Base-by-base conservation (phyloP, 2,888 invertebrate species). In the Hypolimnas misippus region DNA sequence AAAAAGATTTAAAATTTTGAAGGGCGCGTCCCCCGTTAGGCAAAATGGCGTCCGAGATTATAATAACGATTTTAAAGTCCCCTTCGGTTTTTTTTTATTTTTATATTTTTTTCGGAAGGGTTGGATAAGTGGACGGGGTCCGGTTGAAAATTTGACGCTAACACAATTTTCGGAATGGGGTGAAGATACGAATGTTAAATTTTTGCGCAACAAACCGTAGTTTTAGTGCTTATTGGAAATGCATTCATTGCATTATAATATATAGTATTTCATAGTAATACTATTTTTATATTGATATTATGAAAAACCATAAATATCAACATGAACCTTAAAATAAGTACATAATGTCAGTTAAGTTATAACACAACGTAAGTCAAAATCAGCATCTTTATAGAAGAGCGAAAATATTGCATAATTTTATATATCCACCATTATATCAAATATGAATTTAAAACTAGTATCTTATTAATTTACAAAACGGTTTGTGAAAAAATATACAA, bases 51-150 rank as follows among this genome's bases (percentile, higher is more conserved):
- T 86, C 89, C 91, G 86, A 91, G 90, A 90, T 92, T 91, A 91
- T 92, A 90, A 90, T 92, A 92, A 92, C 90, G 90, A 90, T 92
- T 91, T 90, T 90, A 86, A 88, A 83, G 85, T 86, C 84, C 87
- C 87, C 90, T 89, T 86, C 76, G 74, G 69, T 84, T 85, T 82
- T 80, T 83, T 87, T 88, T 86, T 81, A 25, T 25, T 25, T 25
- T 25, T 25, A 25, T 78, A 76, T 83, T 81, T 81, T 79, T 81
- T 82, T 84, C 82, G 78, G 78, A 85, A 86, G 87, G 90, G 90
- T 88, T 86, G 84, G 60, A 76, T 79, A 84, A 90, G 90, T 90
- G 89, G 90, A 88, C 89, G 78, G 87, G 84, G 84, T 73, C 75
- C 78, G 80, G 79, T 73, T 83, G 82, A 89, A 85, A 86, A 84